Percentiles rank a stretch among this genome's conserved stretches.
phyloP scores from a whole-genome alignment of 2,797 vertebrate genomes.

The Enteromius unitaeniatus region DNA sequence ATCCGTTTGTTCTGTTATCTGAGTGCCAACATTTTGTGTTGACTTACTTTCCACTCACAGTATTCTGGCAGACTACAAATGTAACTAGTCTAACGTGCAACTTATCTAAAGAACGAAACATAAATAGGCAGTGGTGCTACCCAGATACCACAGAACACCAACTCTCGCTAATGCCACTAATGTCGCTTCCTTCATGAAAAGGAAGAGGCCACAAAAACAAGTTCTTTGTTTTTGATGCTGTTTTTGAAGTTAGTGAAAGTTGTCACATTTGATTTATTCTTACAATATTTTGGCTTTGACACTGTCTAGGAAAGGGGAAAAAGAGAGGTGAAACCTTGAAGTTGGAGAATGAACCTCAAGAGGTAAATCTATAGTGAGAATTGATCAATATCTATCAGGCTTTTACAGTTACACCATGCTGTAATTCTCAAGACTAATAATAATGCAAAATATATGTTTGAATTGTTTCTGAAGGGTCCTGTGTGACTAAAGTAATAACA shows the following conservation, averaged over 20 bases:
- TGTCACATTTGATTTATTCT: not conserved
- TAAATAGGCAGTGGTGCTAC: not conserved
- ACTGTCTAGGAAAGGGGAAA: constrained; percentile 89
- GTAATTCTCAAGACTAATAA: not conserved
- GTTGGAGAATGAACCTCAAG: constrained; percentile 96
- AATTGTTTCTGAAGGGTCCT: not conserved
- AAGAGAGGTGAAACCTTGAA: constrained; percentile 92
- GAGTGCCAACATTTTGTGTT: constrained; percentile 65
- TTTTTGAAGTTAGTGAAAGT: not conserved
- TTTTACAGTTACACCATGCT: not conserved
- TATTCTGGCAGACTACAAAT: constrained; percentile 52
- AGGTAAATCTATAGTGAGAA: constrained; percentile 79
- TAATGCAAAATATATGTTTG: not conserved
- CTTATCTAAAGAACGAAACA: not conserved
- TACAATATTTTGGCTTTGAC: not conserved
- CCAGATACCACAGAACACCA: not conserved
- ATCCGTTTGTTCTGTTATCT: constrained; percentile 59
- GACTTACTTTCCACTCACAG: constrained; percentile 57
- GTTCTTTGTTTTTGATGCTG: not conserved
- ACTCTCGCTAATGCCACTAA: constrained; percentile 16
- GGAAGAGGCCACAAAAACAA: not conserved
- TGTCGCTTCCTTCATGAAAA: constrained; percentile 35
- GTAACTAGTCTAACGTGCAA: not conserved
- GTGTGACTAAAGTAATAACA: not conserved
- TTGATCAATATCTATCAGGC: not conserved